Evolutionary conservation across 2,888 invertebrate genomes (phyloP).

Genomic region (Congeria kusceri): DNA sequence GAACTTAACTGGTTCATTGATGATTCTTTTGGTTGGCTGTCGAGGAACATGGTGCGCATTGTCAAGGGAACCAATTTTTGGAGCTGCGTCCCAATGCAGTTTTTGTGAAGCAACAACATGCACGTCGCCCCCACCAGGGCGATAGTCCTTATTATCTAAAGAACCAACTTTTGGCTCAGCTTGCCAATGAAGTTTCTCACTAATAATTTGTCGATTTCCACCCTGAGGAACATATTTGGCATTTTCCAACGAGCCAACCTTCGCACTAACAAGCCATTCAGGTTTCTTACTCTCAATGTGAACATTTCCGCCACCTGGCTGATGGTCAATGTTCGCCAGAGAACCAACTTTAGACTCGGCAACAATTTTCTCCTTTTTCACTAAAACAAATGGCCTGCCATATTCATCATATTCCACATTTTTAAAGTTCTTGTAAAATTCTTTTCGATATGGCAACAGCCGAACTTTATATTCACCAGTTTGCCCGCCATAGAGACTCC

Average conservation of each 20-base stretch:
- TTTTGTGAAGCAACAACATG: slow-evolving; percentile 60
- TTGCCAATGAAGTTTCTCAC: slow-evolving; percentile 85
- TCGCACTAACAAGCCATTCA: slow-evolving; percentile 61
- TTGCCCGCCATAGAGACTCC: slow-evolving; percentile 47
- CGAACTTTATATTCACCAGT: slow-evolving; percentile 48
- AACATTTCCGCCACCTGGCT: slow-evolving; percentile 87
- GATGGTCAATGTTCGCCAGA: slow-evolving; percentile 93
- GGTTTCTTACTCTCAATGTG: slow-evolving; percentile 54
- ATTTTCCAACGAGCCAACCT: slow-evolving; percentile 74
- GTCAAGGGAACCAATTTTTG: slow-evolving; percentile 78
- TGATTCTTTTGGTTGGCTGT: slow-evolving; percentile 64
- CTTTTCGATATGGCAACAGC: slow-evolving; percentile 46
- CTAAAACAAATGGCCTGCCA: slow-evolving; percentile 55
- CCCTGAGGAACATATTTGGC: slow-evolving; percentile 64
- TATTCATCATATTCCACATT: slow-evolving; percentile 58
- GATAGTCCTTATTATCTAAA: slow-evolving; percentile 49
- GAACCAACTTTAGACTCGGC: slow-evolving; percentile 95
- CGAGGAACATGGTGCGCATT: slow-evolving; percentile 72
- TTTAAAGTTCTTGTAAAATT: slow-evolving; percentile 53
- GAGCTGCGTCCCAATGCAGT: slow-evolving; percentile 66
- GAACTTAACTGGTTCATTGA: slow-evolving; percentile 45
- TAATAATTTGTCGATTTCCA: slow-evolving; percentile 60
- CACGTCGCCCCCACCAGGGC: slow-evolving; percentile 62
- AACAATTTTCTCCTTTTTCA: slow-evolving; percentile 75
- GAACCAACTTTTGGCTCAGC: slow-evolving; percentile 95